Base-by-base conservation (phyloP, 2,888 invertebrate species). In the Macropis europaea region DNA sequence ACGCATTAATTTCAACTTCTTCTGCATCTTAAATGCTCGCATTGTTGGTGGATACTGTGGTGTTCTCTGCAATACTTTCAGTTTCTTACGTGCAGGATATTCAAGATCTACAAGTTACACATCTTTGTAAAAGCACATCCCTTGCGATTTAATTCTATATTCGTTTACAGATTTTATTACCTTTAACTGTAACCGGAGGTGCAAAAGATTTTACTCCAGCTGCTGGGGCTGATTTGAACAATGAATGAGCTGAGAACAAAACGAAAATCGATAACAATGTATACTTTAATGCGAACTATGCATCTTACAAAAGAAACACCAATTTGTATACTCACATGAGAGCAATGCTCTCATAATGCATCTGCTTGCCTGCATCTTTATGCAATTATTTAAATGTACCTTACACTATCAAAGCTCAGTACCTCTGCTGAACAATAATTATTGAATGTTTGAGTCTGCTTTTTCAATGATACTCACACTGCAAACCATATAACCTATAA, bases 11-110 rank as follows among this genome's bases (percentile, higher is more conserved):
- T 92, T 91, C 1, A 97, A 90, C 56, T 93, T 92, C 86, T 97
- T 98, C 77, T 94, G 94, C 96, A 96, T 97, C 91, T 96, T 97
- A 2, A 95, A 96, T 17, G 96, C 92, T 77, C 93, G 93, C 28
- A 95, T 83, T 70, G 92, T 93, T 0, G 94, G 84, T 1, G 94
- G 94, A 81, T 93, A 93, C 38, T 91, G 91, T 0, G 97, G 97
- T 0, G 94, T 93, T 89, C 94, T 97, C 0, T 95, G 95, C 87
- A 95, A 90, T 38, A 95, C 90, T 70, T 90, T 92, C 4, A 97
- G 90, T 87, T 94, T 96, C 19, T 92, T 92, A 60, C 93, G 93
- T 66, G 96, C 95, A 7, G 88, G 89, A 30, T 28, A 72, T 68
- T 89, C 87, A 15, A 86, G 30, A 19, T 82, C 89, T 89, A 22